A percentile compares a stretch with the other conserved stretches of the same genome.
phyloP scores from a whole-genome alignment of 2,113 vertebrate genomes.

The Nothoprocta perdicaria region DNA sequence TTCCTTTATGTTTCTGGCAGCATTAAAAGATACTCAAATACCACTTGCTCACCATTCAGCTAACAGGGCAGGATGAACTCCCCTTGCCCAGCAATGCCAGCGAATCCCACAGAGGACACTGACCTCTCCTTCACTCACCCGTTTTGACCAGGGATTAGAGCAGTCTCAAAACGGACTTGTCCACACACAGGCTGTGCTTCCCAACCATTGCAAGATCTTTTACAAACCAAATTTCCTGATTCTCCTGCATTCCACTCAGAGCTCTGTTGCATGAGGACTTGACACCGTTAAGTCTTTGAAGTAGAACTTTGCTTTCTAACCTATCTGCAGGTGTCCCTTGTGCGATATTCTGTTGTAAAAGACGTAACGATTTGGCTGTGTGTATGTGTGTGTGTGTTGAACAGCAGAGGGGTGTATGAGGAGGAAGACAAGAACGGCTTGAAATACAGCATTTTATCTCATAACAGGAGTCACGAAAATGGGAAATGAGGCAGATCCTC shows the following conservation, averaged over 20 bases:
- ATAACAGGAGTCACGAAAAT: background rate
- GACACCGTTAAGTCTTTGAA: background rate
- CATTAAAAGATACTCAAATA: background rate
- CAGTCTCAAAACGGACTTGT: constrained; percentile 28
- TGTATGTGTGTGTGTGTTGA: background rate
- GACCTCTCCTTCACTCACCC: constrained; percentile 46
- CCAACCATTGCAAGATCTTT: constrained; percentile 21
- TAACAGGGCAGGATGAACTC: constrained; percentile 26
- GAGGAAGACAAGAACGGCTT: background rate
- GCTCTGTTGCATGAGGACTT: background rate
- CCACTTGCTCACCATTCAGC: constrained; percentile 11
- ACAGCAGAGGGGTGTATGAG: background rate
- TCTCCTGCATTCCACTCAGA: constrained; percentile 18
- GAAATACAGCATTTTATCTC: background rate
- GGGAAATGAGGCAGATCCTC: background rate
- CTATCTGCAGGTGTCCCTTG: background rate
- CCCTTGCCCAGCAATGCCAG: constrained; percentile 31
- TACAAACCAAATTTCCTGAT: constrained; percentile 22
- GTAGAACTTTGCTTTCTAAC: constrained; percentile 1
- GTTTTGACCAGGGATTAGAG: constrained; percentile 47
- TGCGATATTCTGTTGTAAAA: background rate
- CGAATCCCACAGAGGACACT: constrained; percentile 51
- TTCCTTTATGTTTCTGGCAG: constrained; percentile 39
- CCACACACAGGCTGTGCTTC: constrained; percentile 39
- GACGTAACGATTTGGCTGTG: background rate